A percentile compares a stretch with the other conserved stretches of the same genome.
These are phyloP conservation scores for Cetoscarus ocellatus DNA, from an alignment of 2,797 vertebrate genomes.

Conservation along the genomic window DNA sequence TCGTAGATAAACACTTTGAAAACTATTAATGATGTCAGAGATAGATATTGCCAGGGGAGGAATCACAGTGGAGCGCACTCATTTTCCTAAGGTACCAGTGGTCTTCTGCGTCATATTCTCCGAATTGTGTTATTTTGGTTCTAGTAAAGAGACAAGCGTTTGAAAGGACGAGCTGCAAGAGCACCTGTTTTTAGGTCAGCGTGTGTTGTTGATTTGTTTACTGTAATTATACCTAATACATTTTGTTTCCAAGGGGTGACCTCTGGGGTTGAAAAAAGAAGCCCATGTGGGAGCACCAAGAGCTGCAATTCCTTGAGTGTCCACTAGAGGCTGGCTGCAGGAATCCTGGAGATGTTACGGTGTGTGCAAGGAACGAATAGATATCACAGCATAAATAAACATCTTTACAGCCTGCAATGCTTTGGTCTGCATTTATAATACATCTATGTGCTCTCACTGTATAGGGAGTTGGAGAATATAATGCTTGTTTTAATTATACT, in stretches of 20 bases:
- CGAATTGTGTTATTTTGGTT: constrained; percentile 17
- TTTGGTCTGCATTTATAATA: too few species aligned
- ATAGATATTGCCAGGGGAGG: constrained; percentile 6
- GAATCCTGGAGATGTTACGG: too few species aligned
- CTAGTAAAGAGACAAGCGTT: not conserved
- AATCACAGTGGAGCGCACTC: not conserved
- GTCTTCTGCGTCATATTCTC: not conserved
- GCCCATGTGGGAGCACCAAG: too few species aligned
- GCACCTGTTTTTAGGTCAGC: constrained; percentile 25
- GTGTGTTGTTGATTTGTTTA: constrained; percentile 27
- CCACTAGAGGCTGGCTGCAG: too few species aligned
- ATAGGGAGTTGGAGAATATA: too few species aligned
- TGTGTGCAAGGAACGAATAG: too few species aligned
- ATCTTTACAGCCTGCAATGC: too few species aligned
- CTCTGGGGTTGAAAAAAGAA: not conserved
- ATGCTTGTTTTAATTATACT: too few species aligned
- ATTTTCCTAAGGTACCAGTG: constrained; percentile 2
- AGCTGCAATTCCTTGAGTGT: too few species aligned
- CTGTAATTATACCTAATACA: not conserved
- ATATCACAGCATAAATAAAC: too few species aligned
- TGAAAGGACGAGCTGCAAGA: not conserved
- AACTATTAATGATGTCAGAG: constrained; percentile 5
- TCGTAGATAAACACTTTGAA: constrained; percentile 39
- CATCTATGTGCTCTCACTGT: too few species aligned
- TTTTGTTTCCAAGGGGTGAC: constrained; percentile 1